A percentile compares a stretch with the other conserved stretches of the same genome.
Evolutionary conservation across 2,113 vertebrate species (phyloP).

Genomic region (Polypterus bichir): DNA sequence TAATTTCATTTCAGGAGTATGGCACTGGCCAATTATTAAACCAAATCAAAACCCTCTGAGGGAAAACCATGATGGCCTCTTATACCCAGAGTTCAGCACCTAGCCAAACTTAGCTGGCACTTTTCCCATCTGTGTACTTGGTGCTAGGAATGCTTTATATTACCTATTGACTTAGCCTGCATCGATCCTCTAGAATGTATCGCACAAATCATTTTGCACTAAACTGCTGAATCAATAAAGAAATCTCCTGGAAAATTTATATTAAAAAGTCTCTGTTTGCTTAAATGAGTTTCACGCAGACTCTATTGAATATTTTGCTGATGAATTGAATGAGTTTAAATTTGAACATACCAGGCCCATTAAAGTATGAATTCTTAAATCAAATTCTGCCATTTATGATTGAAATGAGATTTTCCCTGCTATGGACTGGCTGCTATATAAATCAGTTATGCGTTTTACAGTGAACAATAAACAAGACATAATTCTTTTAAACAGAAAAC

Average conservation of each 20-base stretch:
- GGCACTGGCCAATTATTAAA: too few species aligned
- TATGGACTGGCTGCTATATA: conserved; percentile 62
- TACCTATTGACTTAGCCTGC: conserved; percentile 68
- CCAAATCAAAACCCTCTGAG: too few species aligned
- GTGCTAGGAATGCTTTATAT: conserved; percentile 67
- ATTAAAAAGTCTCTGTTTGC: conserved; percentile 81
- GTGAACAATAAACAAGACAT: conserved; percentile 77
- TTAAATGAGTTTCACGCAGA: conserved; percentile 77
- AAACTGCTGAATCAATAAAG: conserved; percentile 91
- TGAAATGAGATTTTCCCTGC: conserved; percentile 88
- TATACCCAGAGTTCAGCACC: conserved; percentile 36
- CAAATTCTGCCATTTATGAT: conserved; percentile 91
- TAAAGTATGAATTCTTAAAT: conserved; percentile 97
- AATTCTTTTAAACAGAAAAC: conserved; percentile 73
- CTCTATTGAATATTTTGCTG: conserved; percentile 93
- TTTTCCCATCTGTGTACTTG: conserved; percentile 33
- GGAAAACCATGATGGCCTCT: too few species aligned
- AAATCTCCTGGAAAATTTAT: conserved; percentile 99
- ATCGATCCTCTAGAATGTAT: conserved; percentile 95
- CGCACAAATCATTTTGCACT: conserved; percentile 98
- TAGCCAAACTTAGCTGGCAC: conserved; percentile 68
- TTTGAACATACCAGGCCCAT: conserved; percentile 88
- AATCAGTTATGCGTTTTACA: conserved; percentile 81
- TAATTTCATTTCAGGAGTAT: too few species aligned
- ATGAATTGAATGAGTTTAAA: conserved; percentile 97